Base-by-base conservation (phyloP, 2,888 invertebrate species). In the Plebejus argus region DNA sequence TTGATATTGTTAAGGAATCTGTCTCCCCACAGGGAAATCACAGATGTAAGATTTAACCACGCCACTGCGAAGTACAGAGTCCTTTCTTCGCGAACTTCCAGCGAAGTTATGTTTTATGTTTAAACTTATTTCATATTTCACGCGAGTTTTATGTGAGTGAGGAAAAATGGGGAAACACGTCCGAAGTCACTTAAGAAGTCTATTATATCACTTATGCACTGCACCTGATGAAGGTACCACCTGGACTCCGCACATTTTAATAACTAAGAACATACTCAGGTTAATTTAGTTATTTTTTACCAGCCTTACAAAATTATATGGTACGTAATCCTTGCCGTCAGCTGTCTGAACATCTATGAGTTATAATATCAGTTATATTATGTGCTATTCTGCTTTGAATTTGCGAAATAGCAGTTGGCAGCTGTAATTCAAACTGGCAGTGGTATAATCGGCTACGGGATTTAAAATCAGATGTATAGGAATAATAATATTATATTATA, bases 61-160 rank as follows among this genome's bases (percentile, higher is more conserved):
- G 71, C 39, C 77, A 77, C 53, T 77, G 56, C 71, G 53, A 77
- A 77, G 77, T 56, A 77, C 70, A 61, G 39, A 77, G 71, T 71
- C 77, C 72, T 77, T 77, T 72, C 86, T 71, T 18, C 33, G 39
- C 56, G 56, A 77, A 77, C 87, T 87, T 88, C 88, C 86, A 82
- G 80, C 79, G 79, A 88, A 91, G 87, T 90, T 89, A 84, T 90
- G 86, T 89, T 91, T 92, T 91, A 92, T 90, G 91, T 82, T 85
- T 80, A 85, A 92, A 92, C 88, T 92, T 92, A 82, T 88, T 88
- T 89, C 90, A 91, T 91, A 91, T 91, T 90, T 91, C 91, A 77
- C 71, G 39, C 71, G 53, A 77, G 77, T 77, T 77, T 77, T 71
- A 71, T 78, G 76, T 70, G 77, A 74, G 74, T 74, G 74, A 74